These are phyloP conservation scores for Rhodinocichla rosea DNA, from an alignment of 2,113 vertebrate species.

Conservation along the genomic window DNA sequence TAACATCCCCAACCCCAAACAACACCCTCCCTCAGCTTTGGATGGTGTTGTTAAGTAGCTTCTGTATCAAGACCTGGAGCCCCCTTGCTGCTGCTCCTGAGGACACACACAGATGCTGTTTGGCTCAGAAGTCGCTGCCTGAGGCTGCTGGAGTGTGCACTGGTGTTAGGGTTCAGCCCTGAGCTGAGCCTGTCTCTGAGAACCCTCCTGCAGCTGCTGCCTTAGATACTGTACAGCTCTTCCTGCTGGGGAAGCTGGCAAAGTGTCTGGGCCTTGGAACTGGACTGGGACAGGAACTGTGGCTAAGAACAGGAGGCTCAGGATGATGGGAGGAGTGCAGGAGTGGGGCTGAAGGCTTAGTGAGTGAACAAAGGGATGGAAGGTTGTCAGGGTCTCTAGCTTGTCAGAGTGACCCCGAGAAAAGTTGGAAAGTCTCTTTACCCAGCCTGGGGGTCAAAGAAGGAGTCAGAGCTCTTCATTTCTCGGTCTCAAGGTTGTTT, in stretches of 20 bases:
- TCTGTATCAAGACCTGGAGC: not conserved
- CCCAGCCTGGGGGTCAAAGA: too few species aligned
- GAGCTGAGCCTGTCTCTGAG: not conserved
- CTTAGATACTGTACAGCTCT: not conserved
- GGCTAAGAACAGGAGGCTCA: not conserved
- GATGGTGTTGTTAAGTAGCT: not conserved
- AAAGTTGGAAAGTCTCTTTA: too few species aligned
- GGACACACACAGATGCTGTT: not conserved
- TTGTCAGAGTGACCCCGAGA: too few species aligned
- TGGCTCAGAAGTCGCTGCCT: not conserved
- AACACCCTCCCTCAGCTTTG: accelerated
- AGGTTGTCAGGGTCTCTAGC: not conserved
- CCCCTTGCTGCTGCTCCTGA: not conserved
- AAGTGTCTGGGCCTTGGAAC: not conserved
- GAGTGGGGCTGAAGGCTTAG: not conserved
- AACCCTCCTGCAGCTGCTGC: not conserved
- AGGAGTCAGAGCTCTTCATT: too few species aligned
- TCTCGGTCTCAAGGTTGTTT: too few species aligned
- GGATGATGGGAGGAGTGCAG: not conserved
- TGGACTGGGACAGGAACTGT: not conserved
- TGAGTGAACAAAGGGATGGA: not conserved
- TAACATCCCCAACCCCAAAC: not conserved
- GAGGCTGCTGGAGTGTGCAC: not conserved
- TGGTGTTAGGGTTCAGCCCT: not conserved
- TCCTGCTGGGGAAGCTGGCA: not conserved